Base-by-base conservation (phyloP, 2,797 vertebrate species). In the Apogon hyalosoma region DNA sequence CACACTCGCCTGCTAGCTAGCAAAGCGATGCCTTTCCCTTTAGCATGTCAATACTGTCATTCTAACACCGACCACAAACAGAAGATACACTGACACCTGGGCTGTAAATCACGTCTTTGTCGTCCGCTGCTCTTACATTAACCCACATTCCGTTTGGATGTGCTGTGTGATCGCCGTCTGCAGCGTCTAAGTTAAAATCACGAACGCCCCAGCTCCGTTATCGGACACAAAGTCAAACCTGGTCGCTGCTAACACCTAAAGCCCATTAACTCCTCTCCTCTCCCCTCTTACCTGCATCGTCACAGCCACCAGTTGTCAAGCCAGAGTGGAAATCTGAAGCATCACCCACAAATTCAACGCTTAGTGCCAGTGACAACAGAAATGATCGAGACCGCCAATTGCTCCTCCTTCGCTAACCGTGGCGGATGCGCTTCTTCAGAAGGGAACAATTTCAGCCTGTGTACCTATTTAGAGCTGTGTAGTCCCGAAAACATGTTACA, bases 131-230 rank as follows among this genome's bases (percentile, higher is more conserved):
- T 58, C 46, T 48, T 3, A 51, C 15, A 61, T 45, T 56, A 60
- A 69, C 69, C 62, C 57, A 59, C 66, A 70, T 59, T 57, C 12
- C 14, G 28, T 52, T 43, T 48, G 45, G 62, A 41, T 11, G 43
- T 43, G 21, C 43, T 13, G 39, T 39, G 18, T 33, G 24, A 58
- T 67, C 11, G 56, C 60, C n/a, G 59, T 75, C 61, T 53, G 81
- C 73, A 65, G 70, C 50, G 54, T 63, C 33, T 36, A 75, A 70
- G 78, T 79, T 71, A 50, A 66, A 65, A 42, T 53, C 55, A 21
- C 59, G 38, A 62, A 53, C 77, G 64, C 80, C 67, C 67, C 48
- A 50, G 57, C 33, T 85, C 86, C 73, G 66, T 79, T 78, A 79
- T 87, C 75, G 80, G 88, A 80, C 82, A 67, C 6, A 46, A 64